phyloP scores from a whole-genome alignment of 2,888 invertebrate species.

The Noctua comes region DNA sequence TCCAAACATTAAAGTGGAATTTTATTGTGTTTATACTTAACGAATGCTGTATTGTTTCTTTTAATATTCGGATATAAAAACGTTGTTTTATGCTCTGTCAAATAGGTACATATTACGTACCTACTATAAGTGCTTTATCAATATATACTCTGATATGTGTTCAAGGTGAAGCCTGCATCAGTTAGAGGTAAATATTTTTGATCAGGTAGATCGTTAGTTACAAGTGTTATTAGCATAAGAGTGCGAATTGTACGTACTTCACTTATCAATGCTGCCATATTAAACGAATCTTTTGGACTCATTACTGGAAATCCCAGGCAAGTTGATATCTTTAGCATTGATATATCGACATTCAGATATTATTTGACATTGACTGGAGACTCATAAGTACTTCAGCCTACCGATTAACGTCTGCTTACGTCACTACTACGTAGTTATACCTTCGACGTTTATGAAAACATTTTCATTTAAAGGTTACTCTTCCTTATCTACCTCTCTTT shows the following conservation, averaged over 20 bases:
- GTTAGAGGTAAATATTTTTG: constrained; percentile 51
- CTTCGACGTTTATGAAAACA: neutral
- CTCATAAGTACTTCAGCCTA: constrained; percentile 29
- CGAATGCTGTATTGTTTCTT: neutral
- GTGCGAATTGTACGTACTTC: constrained; percentile 5
- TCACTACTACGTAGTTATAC: constrained; percentile 12
- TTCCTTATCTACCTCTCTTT: neutral
- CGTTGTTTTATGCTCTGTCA: neutral
- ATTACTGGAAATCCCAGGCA: constrained; percentile 9
- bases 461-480: neutral
- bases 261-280: constrained; percentile 13
- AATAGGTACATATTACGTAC: neutral
- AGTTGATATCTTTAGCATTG: neutral
- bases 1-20: constrained; percentile 17
- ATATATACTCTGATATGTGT: constrained; percentile 23
- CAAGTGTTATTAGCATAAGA: constrained; percentile 29
- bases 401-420: constrained; percentile 9
- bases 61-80: neutral
- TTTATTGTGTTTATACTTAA: neutral
- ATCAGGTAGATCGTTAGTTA: constrained; percentile 1
- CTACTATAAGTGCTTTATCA: constrained; percentile 16
- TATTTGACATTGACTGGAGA: constrained; percentile 42
- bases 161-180: constrained; percentile 22
- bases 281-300: neutral
- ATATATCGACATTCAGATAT: constrained; percentile 20